Evolutionary conservation across 1,140 invertebrate species (phyloP), one percentile per base, ranked within the genome.

Genomic region (Cherax destructor): DNA sequence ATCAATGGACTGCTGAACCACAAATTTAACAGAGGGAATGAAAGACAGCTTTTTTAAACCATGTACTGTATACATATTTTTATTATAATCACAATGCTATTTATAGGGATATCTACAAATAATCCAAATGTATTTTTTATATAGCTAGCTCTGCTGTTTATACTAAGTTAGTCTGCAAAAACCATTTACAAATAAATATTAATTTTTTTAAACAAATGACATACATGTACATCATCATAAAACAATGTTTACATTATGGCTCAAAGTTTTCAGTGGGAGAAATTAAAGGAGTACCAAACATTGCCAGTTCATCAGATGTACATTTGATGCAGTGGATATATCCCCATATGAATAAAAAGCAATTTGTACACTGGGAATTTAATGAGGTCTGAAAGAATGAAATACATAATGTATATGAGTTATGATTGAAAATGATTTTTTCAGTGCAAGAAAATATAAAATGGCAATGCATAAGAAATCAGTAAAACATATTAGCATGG

Each of bases 61-160:
- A 69, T 83, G 81, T 65, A 83, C 30, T 69, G 81, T 3, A 83
- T 83, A 83, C 81, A 83, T 13, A 69, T 83, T 56, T 56, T 56
- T 83, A 69, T 69, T 83, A 69, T 83, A 83, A 83, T 83, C 81
- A 83, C 81, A 83, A 83, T 69, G 30, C 61, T 83, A 83, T 83
- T 61, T 83, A 83, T 83, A 83, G 61, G 61, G 52, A 83, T 83
- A 83, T 69, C 81, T 83, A 83, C 59, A 83, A 69, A 61, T 69
- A 83, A 83, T 83, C 69, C 81, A 69, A 83, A 83, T 69, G 69
- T 74, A 74, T 69, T 69, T 24, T 47, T 69, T 9, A 47, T 83
- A 49, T 83, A 69, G 41, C 81, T 69, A 65, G 41, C 59, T 41
- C 69, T 83, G 61, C 69, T 69, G 47, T 69, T 69, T 69, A 49